Conservation (phyloP, 2,797 vertebrate genomes). For the Chaetodon trifasciatus region DNA sequence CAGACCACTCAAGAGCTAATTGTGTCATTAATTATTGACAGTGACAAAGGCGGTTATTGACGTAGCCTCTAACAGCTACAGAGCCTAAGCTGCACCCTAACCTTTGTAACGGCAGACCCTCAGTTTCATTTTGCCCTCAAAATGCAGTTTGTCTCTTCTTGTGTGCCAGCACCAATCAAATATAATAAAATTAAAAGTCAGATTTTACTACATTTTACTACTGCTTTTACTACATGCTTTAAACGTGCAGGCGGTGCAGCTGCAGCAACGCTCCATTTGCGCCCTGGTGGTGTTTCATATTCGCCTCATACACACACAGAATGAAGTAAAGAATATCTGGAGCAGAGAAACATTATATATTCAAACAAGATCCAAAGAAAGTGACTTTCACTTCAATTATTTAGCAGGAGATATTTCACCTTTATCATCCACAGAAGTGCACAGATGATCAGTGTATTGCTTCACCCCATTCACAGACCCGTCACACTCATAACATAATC, state of each 20-base stretch:
- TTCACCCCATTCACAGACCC: too few species aligned
- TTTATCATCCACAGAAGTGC: too few species aligned
- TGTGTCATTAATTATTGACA: constrained; percentile 80
- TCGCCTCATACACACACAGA: neutral
- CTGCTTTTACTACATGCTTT: neutral
- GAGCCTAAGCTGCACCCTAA: constrained; percentile 1
- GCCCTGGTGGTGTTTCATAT: neutral
- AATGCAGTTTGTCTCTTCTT: neutral
- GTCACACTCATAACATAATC: too few species aligned
- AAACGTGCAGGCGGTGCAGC: neutral
- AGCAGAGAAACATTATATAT: neutral
- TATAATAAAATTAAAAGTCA: neutral
- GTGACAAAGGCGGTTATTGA: constrained; percentile 58
- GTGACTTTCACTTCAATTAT: too few species aligned
- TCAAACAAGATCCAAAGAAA: too few species aligned
- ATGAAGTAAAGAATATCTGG: neutral
- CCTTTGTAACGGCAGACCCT: constrained; percentile 4
- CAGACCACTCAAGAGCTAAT: constrained; percentile 69
- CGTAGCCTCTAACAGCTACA: neutral
- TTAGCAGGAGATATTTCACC: too few species aligned
- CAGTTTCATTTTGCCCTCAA: neutral
- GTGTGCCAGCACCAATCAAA: neutral
- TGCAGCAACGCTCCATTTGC: neutral
- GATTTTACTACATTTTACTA: neutral
- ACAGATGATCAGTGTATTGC: too few species aligned